phyloP scores from a whole-genome alignment of 37 sponge, comb jelly and placozoan genomes.

The Mnemiopsis leidyi region DNA sequence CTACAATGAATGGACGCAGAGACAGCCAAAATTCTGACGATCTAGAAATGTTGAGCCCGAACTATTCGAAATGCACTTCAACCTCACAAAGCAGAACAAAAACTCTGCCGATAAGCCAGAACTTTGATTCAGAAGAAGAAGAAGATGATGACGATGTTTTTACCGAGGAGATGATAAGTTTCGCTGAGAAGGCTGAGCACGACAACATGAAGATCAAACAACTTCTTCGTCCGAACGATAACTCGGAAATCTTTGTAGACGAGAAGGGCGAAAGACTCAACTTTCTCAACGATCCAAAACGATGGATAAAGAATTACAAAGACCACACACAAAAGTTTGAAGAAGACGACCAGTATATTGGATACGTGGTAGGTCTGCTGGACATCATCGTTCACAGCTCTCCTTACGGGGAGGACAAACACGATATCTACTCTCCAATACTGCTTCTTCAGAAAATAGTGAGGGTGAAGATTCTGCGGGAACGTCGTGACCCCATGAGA shows the following conservation, averaged over 20 bases:
- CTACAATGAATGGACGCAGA: background rate
- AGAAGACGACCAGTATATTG: background rate
- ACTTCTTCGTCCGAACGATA: background rate
- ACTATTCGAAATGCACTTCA: too few relatives aligned
- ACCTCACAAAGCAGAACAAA: background rate
- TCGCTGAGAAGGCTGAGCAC: background rate
- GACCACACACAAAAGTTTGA: background rate
- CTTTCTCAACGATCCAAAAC: background rate
- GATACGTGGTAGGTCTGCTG: background rate
- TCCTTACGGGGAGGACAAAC: background rate
- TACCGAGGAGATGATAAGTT: background rate
- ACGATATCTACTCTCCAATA: background rate
- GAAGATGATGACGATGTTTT: background rate
- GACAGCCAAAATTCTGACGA: background rate
- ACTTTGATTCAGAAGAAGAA: background rate
- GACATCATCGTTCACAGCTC: background rate
- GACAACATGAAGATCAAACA: background rate
- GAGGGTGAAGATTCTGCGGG: background rate
- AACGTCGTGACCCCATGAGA: background rate
- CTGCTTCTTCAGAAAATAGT: background rate
- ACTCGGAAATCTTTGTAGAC: background rate
- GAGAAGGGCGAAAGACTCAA: background rate
- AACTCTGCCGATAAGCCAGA: background rate
- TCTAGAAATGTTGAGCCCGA: background rate
- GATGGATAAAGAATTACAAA: background rate